A percentile compares a stretch with the other conserved stretches of the same genome.
Conservation (phyloP, 2,113 vertebrate genomes). For the Lucifuga dentata region DNA sequence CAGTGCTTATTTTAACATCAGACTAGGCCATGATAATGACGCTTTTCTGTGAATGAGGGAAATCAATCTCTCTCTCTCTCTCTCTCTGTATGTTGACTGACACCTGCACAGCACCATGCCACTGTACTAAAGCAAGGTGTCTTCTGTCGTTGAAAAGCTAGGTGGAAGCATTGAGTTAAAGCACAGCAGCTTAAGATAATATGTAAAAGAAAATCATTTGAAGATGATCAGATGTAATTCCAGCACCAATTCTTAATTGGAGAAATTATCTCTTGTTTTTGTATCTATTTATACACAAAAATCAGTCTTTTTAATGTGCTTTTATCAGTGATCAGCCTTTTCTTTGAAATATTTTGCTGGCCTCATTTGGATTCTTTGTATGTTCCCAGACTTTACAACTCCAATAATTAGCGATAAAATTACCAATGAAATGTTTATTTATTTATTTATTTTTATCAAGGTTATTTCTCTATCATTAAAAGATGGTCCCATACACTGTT, state of each 20-base stretch:
- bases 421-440: slow-evolving; percentile 29
- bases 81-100: not conserved
- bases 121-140: slow-evolving; percentile 56
- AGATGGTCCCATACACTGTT: slow-evolving; percentile 17
- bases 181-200: slow-evolving; percentile 28
- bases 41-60: slow-evolving; percentile 7
- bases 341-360: slow-evolving; percentile 15
- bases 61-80: no score
- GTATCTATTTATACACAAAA: slow-evolving; percentile 17
- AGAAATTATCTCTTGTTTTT: slow-evolving; percentile 5
- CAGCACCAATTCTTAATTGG: slow-evolving; percentile 3
- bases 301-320: slow-evolving; percentile 20
- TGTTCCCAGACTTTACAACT: slow-evolving; percentile 9
- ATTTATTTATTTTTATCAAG: no score
- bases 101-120: slow-evolving; percentile 37
- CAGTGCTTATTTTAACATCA: not conserved
- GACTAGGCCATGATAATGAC: slow-evolving; percentile 32
- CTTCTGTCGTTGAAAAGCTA: slow-evolving; percentile 72
- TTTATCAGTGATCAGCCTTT: slow-evolving; percentile 10
- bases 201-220: slow-evolving; percentile 29
- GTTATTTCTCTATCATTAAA: slow-evolving; percentile 40
- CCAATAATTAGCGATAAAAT: slow-evolving; percentile 17
- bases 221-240: slow-evolving; percentile 46
- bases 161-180: slow-evolving; percentile 77
- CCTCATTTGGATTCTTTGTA: slow-evolving; percentile 13